Conservation (phyloP, 2,888 invertebrate species). For the Platycheirus rosarum region DNA sequence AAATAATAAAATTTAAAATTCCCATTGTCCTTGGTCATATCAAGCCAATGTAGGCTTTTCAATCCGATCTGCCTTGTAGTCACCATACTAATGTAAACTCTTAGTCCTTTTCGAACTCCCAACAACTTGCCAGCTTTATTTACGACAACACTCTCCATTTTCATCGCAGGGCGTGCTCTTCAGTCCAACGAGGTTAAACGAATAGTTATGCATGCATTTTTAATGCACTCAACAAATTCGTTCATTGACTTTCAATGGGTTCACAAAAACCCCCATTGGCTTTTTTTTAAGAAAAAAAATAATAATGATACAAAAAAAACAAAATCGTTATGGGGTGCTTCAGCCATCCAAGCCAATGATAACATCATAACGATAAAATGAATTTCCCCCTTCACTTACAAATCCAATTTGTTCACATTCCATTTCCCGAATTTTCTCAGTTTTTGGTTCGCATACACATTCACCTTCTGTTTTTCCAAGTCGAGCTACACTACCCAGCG, state of each 20-base stretch:
- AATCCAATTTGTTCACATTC: slow-evolving; percentile 50
- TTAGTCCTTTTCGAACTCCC: slow-evolving; percentile 14
- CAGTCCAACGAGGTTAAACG: slow-evolving; percentile 47
- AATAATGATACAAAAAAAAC: too few species aligned
- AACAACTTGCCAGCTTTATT: slow-evolving; percentile 28
- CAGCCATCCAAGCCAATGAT: slow-evolving; percentile 5
- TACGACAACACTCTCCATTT: too few species aligned
- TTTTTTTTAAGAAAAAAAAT: too few species aligned
- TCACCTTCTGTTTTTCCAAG: neutral
- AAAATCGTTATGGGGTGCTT: too few species aligned
- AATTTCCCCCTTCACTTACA: too few species aligned
- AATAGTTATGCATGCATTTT: slow-evolving; percentile 56
- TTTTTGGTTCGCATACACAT: slow-evolving; percentile 5
- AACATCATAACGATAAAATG: slow-evolving; percentile 44
- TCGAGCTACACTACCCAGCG: neutral
- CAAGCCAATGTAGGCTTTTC: slow-evolving; percentile 26
- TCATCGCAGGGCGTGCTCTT: neutral
- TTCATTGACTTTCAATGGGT: slow-evolving; percentile 45
- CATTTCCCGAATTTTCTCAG: slow-evolving; percentile 32
- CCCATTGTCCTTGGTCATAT: slow-evolving; percentile 43
- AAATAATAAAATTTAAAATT: slow-evolving; percentile 54
- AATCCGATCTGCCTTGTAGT: too few species aligned
- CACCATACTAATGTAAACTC: slow-evolving; percentile 3
- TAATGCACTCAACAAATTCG: slow-evolving; percentile 63
- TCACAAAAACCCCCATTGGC: neutral